Percentiles rank a stretch among this genome's conserved stretches.
phyloP scores from a whole-genome alignment of 2,888 invertebrate species.

The Drosophila limbata region DNA sequence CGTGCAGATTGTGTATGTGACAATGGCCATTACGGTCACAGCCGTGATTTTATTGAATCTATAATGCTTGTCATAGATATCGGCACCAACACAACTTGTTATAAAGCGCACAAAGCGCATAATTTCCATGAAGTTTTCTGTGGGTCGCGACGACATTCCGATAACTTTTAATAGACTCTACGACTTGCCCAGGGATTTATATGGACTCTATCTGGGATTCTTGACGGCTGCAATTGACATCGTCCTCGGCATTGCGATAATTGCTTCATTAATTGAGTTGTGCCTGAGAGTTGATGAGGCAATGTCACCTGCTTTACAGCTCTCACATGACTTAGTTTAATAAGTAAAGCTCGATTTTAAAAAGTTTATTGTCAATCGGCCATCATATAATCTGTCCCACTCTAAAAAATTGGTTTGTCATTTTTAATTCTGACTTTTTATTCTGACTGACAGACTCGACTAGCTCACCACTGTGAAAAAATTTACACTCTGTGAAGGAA shows the following conservation, averaged over 20 bases:
- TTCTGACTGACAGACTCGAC: too few relatives aligned
- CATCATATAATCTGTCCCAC: too few relatives aligned
- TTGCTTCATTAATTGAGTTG: conserved; percentile 50
- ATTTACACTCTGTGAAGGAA: too few relatives aligned
- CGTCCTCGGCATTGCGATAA: background rate
- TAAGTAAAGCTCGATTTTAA: conserved; percentile 7
- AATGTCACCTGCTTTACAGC: conserved; percentile 17
- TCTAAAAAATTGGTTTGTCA: too few relatives aligned
- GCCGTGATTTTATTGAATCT: conserved; percentile 39
- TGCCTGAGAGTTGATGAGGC: conserved; percentile 18
- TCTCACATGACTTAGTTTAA: conserved; percentile 63
- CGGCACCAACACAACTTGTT: conserved; percentile 44
- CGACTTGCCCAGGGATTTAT: background rate
- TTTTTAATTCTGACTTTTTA: too few relatives aligned
- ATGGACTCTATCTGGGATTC: conserved; percentile 18
- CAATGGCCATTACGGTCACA: conserved; percentile 10
- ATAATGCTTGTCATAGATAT: conserved; percentile 51
- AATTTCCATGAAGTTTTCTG: conserved; percentile 24
- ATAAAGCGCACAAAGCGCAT: conserved; percentile 41
- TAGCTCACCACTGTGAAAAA: too few relatives aligned
- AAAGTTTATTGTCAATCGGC: too few relatives aligned
- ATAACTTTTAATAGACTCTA: background rate
- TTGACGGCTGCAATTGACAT: conserved; percentile 43
- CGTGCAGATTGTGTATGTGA: conserved; percentile 41
- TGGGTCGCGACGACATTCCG: conserved; percentile 31